These are phyloP conservation scores for Oncorhynchus keta DNA, from an alignment of 2,113 vertebrate species.

Conservation along the genomic window DNA sequence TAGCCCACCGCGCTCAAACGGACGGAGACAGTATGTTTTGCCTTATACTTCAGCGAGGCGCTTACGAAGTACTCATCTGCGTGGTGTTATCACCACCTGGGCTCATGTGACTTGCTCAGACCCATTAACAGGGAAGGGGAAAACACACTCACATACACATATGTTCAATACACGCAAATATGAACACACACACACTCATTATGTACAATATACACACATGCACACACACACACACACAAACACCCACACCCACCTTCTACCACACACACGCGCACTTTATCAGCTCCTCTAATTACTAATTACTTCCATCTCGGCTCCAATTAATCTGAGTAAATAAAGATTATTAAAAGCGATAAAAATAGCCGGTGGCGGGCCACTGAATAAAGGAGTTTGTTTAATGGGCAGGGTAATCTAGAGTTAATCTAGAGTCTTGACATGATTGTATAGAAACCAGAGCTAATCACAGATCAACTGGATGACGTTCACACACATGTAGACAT, in stretches of 20 bases:
- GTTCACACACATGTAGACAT: slow-evolving; percentile 4
- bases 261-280: background rate
- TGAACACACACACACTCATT: background rate
- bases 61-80: background rate
- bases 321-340: slow-evolving; percentile 78
- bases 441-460: slow-evolving; percentile 46
- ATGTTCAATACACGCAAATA: too few relatives aligned
- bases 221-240: too few relatives aligned
- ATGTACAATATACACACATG: too few relatives aligned
- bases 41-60: background rate
- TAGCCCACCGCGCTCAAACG: background rate
- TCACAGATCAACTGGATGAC: slow-evolving; percentile 44
- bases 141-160: background rate
- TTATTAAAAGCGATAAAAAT: slow-evolving; percentile 77
- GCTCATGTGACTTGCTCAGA: slow-evolving; percentile 32
- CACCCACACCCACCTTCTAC: too few relatives aligned
- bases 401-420: slow-evolving; percentile 39
- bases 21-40: background rate
- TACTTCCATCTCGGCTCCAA: slow-evolving; percentile 69
- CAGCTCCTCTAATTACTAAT: slow-evolving; percentile 75
- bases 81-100: slow-evolving; percentile 5
- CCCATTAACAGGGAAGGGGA: slow-evolving; percentile 47
- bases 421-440: slow-evolving; percentile 50
- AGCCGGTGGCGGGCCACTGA: slow-evolving; percentile 34
- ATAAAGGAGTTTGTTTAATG: slow-evolving; percentile 26